These are phyloP conservation scores for Cassiopea xamachana DNA, from an alignment of 30 jellyfish, hydroid and myxozoan species.

Conservation along the genomic window DNA sequence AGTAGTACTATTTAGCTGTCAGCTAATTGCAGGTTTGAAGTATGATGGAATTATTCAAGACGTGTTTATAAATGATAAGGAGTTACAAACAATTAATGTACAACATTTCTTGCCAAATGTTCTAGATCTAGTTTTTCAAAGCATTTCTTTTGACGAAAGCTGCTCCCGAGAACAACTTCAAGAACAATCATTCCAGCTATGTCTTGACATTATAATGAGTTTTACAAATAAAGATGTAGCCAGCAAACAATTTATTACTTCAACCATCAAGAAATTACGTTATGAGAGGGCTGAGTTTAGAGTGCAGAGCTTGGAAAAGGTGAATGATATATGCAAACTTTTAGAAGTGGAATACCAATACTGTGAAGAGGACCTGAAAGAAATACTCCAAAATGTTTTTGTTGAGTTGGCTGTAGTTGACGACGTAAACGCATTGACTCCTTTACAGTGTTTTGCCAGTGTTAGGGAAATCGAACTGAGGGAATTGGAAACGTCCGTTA, in stretches of 20 bases:
- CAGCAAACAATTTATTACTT: neutral
- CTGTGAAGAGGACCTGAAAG: neutral
- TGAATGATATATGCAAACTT: neutral
- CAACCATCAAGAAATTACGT: neutral
- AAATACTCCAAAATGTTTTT: neutral
- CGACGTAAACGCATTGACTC: neutral
- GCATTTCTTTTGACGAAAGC: too few relatives aligned
- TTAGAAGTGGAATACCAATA: neutral
- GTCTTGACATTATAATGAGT: neutral
- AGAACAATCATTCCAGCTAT: neutral
- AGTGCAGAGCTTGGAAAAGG: neutral
- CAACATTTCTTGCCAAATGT: neutral
- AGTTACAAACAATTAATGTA: neutral
- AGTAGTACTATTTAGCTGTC: neutral
- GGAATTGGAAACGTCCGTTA: neutral
- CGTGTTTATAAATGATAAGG: neutral
- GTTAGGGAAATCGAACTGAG: neutral
- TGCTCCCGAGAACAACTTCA: too few relatives aligned
- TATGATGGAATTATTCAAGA: neutral
- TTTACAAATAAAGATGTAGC: neutral
- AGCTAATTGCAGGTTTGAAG: neutral
- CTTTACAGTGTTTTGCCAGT: neutral
- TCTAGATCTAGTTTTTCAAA: neutral
- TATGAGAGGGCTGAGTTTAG: neutral
- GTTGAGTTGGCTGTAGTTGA: neutral